Evolutionary conservation across 2,888 invertebrate species (phyloP), one percentile per base, ranked within the genome.

Genomic region (Scotopteryx bipunctaria): DNA sequence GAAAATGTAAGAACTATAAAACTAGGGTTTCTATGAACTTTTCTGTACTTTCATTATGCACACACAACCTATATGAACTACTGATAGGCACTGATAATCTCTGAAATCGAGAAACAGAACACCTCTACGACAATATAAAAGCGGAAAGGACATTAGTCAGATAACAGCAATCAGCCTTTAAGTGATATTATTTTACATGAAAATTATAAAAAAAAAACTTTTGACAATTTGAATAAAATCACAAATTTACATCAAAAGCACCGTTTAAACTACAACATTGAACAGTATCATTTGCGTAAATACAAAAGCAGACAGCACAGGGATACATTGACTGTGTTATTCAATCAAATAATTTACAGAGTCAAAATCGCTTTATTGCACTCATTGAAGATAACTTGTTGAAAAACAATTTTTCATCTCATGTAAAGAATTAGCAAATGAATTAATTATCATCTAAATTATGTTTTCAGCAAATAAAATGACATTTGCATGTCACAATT

Each of bases 121-220:
- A 32, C 5, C 17, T 42, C 32, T 15, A 6, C 5, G 1, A 33
- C 32, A 33, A 31, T 4, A 14, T 14, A 19, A 25, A 11, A 29
- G n/a, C 19, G 2, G 11, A 36, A 29, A 15, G n/a, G 32, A 36
- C 36, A 27, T 41, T 27, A 11, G 15, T 42, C 27, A 37, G 27
- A 19, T 33, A 47, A 42, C 41, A 46, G 27, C 29, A 48, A 14
- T 42, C 49, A 49, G 49, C 42, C 49, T 49, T 49, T 6, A 36
- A 14, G 31, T 49, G 49, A 49, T 49, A 49, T 41, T 48, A 48
- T 48, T 48, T 47, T 41, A 33, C 5, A 19, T 5, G 29, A 45
- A 31, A 37, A 29, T 29, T 27, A 27, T 19, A 44, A 23, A 27
- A 6, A 23, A 27, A 6, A 36, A 13, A 3, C 11, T 27, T 46